Evolutionary conservation across 1,140 invertebrate genomes (phyloP).

Genomic region (Eumeta japonica): DNA sequence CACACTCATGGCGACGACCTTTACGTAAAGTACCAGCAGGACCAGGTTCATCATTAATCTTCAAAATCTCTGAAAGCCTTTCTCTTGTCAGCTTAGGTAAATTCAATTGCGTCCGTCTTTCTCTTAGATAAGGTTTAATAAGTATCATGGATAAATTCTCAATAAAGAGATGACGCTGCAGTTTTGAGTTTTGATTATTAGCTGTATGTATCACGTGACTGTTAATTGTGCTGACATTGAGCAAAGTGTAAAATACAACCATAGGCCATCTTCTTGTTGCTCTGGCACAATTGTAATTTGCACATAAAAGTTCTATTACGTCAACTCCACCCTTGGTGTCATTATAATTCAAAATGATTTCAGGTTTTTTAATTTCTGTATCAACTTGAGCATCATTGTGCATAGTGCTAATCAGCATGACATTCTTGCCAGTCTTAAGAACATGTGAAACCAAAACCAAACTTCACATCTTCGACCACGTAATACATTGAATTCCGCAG

Average conservation of each 20-base stretch:
- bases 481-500: not conserved
- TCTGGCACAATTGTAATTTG: not conserved
- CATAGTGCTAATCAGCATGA: not conserved
- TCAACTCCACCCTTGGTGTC: not conserved
- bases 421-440: not conserved
- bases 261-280: slow-evolving; percentile 1
- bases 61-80: not conserved
- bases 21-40: not conserved
- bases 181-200: too few relatives aligned
- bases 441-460: not conserved
- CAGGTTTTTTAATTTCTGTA: not conserved
- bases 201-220: too few relatives aligned
- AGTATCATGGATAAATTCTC: not conserved
- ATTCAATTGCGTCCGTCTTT: slow-evolving; percentile 1
- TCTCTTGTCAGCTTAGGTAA: not conserved
- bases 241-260: not conserved
- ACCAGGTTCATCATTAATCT: not conserved
- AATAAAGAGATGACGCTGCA: not conserved
- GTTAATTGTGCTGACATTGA: too few relatives aligned
- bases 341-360: not conserved
- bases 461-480: not conserved
- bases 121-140: not conserved
- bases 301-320: not conserved
- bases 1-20: not conserved
- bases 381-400: not conserved